Evolutionary conservation across 2,113 vertebrate species (phyloP).

Genomic region (Fregata magnificens): DNA sequence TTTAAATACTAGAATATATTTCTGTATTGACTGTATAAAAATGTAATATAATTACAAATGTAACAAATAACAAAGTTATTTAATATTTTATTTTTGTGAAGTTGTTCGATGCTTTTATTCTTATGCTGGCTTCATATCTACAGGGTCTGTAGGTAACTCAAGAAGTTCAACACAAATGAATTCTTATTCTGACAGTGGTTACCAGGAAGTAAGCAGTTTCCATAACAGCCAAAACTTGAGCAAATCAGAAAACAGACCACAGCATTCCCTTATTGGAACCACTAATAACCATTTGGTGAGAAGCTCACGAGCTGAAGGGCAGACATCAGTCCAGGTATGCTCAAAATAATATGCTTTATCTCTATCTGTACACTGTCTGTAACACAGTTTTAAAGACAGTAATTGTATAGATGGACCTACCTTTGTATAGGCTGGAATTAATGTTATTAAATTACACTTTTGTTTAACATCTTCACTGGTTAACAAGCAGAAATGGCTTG

Average conservation of each 20-base stretch:
- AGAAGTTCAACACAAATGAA: constrained; percentile 97
- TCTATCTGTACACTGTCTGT: neutral
- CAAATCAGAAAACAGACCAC: constrained; percentile 86
- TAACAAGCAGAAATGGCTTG: neutral
- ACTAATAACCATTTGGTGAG: constrained; percentile 78
- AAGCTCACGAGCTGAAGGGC: constrained; percentile 89
- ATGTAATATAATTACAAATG: neutral
- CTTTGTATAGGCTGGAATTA: neutral
- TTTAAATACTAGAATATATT: constrained; percentile 59
- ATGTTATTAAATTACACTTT: accelerated
- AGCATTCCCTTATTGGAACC: constrained; percentile 81
- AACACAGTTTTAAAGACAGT: neutral
- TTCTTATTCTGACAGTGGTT: constrained; percentile 97
- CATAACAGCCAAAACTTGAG: constrained; percentile 84
- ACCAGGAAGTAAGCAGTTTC: constrained; percentile 94
- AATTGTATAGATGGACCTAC: neutral
- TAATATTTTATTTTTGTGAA: neutral
- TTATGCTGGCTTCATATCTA: constrained; percentile 31
- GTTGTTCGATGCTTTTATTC: neutral
- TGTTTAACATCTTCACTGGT: neutral
- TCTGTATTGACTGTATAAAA: neutral
- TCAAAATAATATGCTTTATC: neutral
- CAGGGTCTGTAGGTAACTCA: constrained; percentile 92
- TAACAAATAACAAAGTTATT: neutral
- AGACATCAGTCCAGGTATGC: constrained; percentile 87